Evolutionary conservation across 2,888 invertebrate species (phyloP), one percentile per base, ranked within the genome.

Genomic region (Drosophila rellima): DNA sequence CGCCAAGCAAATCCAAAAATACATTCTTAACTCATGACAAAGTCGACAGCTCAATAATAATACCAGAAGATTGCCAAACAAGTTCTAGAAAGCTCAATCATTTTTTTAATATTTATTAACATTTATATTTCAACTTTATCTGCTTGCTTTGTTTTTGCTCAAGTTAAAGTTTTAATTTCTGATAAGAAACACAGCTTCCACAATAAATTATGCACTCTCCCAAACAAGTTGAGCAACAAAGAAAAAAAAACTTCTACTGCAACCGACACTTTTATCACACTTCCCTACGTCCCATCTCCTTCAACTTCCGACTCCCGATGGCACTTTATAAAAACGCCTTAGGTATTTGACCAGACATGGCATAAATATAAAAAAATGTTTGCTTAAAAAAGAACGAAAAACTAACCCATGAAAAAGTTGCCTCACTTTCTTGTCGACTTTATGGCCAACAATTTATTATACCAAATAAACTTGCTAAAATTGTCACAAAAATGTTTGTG

Each of bases 381-480:
- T 52, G 35, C 35, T n/a, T 20, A 13, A 29, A 47, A 52, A 51
- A 55, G 29, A 20, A 52, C 11, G 20, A 45, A 31, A 60, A 59
- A 69, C 51, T 39, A 64, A 67, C 37, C 66, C 66, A 63, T 51
- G 54, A 48, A 60, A 79, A 82, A 88, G 70, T 88, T 74, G 55
- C 45, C 55, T 56, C 44, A 2, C 15, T 15, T 13, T n/a, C 15
- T 37, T 61, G 37, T 31, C 8, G 70, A 63, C 71, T 74, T 63
- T 64, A 17, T n/a, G 50, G 26, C 56, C 67, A 69, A 65, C 79
- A 84, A 83, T 84, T 76, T 84, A 82, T 76, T 72, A 65, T 44
- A 23, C 20, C 50, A 50, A 61, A 73, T 65, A 74, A 75, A 76
- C 64, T 71, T 62, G 42, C 42, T 26, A 54, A 75, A 62, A 79